Conservation (phyloP, 2,888 invertebrate species). For the Apocheima hispidaria region DNA sequence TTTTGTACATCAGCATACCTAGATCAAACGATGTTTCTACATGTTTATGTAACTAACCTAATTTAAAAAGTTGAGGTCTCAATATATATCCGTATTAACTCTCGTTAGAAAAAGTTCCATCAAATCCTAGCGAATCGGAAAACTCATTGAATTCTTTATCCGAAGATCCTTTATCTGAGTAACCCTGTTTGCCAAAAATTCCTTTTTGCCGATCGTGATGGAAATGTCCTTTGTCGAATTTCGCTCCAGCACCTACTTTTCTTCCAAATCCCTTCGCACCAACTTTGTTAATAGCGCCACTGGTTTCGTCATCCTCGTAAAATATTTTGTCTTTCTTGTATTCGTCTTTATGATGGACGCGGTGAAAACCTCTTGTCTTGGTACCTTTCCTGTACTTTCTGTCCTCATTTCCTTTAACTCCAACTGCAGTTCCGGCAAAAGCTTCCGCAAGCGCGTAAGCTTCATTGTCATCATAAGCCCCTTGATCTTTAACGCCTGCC, state of each 20-base stretch:
- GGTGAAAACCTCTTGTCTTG: conserved; percentile 86
- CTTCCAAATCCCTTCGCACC: conserved; percentile 80
- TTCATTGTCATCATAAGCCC: conserved; percentile 69
- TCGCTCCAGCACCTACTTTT: conserved; percentile 74
- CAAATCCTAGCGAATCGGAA: conserved; percentile 76
- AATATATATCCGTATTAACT: conserved; percentile 32
- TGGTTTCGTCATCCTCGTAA: conserved; percentile 85
- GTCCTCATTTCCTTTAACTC: conserved; percentile 73
- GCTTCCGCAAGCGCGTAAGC: conserved; percentile 73
- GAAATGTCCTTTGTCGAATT: conserved; percentile 68
- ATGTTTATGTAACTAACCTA: not conserved
- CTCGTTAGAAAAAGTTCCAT: conserved; percentile 62
- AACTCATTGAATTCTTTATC: conserved; percentile 80
- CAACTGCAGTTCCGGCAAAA: conserved; percentile 69
- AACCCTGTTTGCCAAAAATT: conserved; percentile 78
- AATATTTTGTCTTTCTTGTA: conserved; percentile 87
- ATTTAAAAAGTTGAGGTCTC: not conserved
- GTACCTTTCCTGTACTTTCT: conserved; percentile 84
- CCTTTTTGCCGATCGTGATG: conserved; percentile 76
- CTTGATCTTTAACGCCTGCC: conserved; percentile 62
- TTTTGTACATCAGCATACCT: not conserved
- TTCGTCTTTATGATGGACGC: conserved; percentile 87
- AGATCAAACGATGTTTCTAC: not conserved
- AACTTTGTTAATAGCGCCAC: conserved; percentile 79
- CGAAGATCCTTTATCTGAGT: conserved; percentile 80